These are phyloP conservation scores for Odontocerum albicorne DNA, from an alignment of 2,888 invertebrate genomes.

Conservation along the genomic window DNA sequence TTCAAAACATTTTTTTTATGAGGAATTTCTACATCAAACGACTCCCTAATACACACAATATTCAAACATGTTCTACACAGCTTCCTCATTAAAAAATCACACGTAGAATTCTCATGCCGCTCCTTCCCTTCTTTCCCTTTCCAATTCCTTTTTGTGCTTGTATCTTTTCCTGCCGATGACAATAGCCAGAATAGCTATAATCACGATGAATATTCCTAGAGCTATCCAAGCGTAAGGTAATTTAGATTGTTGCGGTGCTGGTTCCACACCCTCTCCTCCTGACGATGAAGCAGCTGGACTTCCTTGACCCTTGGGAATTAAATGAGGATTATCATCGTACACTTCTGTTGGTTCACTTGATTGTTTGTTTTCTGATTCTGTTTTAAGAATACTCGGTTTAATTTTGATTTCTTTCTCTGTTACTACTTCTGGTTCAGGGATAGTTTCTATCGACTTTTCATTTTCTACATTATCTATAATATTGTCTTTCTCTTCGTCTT, in stretches of 20 bases:
- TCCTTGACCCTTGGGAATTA: conserved; percentile 28
- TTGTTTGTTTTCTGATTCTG: neutral
- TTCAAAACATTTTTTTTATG: no score
- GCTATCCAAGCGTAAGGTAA: conserved; percentile 54
- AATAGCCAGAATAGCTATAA: conserved; percentile 49
- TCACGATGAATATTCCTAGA: conserved; percentile 48
- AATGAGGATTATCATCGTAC: conserved; percentile 27
- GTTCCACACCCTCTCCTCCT: conserved; percentile 6
- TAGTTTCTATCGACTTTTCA: neutral
- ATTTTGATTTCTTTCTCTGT: conserved; percentile 14
- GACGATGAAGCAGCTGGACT: conserved; percentile 32
- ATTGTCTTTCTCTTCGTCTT: neutral
- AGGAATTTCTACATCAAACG: no score
- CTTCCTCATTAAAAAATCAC: no score
- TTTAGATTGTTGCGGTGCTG: conserved; percentile 21
- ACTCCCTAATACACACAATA: no score
- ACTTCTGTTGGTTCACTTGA: conserved; percentile 30
- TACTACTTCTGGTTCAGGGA: conserved; percentile 16
- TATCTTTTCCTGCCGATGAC: conserved; percentile 56
- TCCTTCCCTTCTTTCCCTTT: conserved; percentile 50
- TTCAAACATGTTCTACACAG: no score
- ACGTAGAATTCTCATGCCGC: conserved; percentile 31
- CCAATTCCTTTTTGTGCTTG: conserved; percentile 53
- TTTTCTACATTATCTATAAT: neutral
- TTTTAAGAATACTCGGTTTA: conserved; percentile 1